A percentile compares a stretch with the other conserved stretches of the same genome.
Evolutionary conservation across 2,797 vertebrate genomes (phyloP).

Genomic region (Sus cebifrons): DNA sequence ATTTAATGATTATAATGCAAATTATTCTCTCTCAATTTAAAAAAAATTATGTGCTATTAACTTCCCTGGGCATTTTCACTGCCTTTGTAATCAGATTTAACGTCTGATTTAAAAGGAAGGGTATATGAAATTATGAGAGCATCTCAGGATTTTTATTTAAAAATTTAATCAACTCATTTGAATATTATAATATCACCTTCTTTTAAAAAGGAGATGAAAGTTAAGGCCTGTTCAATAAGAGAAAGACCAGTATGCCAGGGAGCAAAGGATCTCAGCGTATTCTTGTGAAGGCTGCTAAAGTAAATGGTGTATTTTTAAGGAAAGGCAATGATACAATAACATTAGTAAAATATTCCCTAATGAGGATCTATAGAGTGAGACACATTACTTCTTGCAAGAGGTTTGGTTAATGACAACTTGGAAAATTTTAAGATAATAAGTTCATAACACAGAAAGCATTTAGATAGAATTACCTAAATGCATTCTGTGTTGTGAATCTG

Average conservation of each 20-base stretch:
- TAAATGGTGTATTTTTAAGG: background rate
- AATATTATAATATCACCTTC: background rate
- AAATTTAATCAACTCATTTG: constrained; percentile 45
- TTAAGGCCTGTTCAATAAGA: background rate
- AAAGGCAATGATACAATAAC: constrained; percentile 53
- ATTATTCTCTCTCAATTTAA: background rate
- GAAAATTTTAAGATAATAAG: constrained; percentile 81
- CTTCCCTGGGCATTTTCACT: constrained; percentile 64
- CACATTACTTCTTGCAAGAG: constrained; percentile 82
- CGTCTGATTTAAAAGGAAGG: constrained; percentile 41
- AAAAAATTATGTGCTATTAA: constrained; percentile 3
- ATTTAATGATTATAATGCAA: constrained; percentile 55
- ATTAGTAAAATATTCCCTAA: constrained; percentile 71
- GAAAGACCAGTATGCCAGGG: background rate
- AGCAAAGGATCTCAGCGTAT: constrained; percentile 2
- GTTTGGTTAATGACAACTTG: constrained; percentile 83
- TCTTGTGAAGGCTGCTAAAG: constrained; percentile 40
- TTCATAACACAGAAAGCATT: constrained; percentile 80
- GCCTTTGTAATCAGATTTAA: constrained; percentile 45
- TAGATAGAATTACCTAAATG: constrained; percentile 85
- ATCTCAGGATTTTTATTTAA: constrained; percentile 4
- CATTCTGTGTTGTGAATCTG: constrained; percentile 82
- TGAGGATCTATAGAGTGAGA: constrained; percentile 69
- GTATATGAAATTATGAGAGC: constrained; percentile 48
- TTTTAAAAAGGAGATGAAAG: constrained; percentile 44